Percentiles rank a stretch among this genome's conserved stretches.
These are phyloP conservation scores for Valencia hispanica DNA, from an alignment of 2,797 vertebrate genomes.

Conservation along the genomic window DNA sequence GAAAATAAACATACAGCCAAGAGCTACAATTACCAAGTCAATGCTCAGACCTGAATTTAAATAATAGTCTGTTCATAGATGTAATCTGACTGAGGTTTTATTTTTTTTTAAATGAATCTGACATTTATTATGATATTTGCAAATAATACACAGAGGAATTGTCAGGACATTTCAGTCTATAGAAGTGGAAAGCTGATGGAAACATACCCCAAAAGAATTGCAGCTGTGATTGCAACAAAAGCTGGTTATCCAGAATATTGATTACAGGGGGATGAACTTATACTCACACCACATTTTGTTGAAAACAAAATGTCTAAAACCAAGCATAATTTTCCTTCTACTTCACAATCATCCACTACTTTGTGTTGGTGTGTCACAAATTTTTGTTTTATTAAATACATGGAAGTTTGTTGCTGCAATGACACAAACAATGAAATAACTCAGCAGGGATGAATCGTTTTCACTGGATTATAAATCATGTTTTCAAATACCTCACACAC, in stretches of 20 bases:
- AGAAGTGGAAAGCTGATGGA: not conserved
- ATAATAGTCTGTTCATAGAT: not conserved
- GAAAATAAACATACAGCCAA: not conserved
- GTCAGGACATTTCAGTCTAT: not conserved
- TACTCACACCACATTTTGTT: not conserved
- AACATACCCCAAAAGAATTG: not conserved
- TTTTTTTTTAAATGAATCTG: not conserved
- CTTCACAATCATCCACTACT: not conserved
- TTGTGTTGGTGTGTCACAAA: not conserved
- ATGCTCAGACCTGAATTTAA: not conserved
- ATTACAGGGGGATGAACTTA: not conserved
- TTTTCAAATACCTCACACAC: slow-evolving; percentile 46
- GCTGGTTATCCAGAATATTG: not conserved
- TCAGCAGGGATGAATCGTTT: not conserved
- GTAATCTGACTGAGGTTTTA: not conserved
- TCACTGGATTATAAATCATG: slow-evolving; percentile 27
- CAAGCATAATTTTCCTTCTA: not conserved
- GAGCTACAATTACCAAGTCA: not conserved
- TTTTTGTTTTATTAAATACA: no score
- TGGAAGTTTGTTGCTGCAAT: not conserved
- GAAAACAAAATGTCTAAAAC: not conserved
- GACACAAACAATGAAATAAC: not conserved
- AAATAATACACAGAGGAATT: not conserved
- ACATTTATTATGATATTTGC: not conserved
- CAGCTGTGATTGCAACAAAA: not conserved